Percentiles rank a stretch among this genome's conserved stretches.
These are phyloP conservation scores for Calameuta idolon DNA, from an alignment of 2,888 invertebrate genomes.

Conservation along the genomic window DNA sequence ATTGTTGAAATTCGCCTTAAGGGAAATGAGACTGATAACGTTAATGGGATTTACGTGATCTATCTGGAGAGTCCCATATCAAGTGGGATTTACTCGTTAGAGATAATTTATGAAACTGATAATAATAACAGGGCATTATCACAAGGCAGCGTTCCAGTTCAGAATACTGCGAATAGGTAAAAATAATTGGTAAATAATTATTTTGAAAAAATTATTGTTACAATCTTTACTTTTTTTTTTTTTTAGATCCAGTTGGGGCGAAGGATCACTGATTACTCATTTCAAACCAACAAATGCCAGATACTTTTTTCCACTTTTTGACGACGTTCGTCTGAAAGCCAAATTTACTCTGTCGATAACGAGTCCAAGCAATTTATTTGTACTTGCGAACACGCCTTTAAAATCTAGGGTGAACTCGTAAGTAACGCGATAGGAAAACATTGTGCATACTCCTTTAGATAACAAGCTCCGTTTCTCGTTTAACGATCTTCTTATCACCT, in stretches of 20 bases:
- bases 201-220: neutral
- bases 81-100: constrained; percentile 46
- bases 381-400: constrained; percentile 80
- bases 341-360: constrained; percentile 80
- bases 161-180: constrained; percentile 7
- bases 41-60: constrained; percentile 45
- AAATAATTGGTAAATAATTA: neutral
- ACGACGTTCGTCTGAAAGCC: constrained; percentile 82
- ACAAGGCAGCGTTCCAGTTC: neutral
- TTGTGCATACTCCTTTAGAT: neutral
- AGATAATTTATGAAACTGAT: constrained; percentile 49
- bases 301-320: constrained; percentile 67
- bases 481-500: neutral
- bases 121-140: constrained; percentile 31
- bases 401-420: constrained; percentile 49
- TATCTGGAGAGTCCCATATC: constrained; percentile 34
- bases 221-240: neutral
- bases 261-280: constrained; percentile 37
- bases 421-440: constrained; percentile 33
- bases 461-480: neutral
- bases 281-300: constrained; percentile 43
- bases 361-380: constrained; percentile 73
- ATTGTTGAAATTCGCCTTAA: neutral
- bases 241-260: constrained; percentile 36
- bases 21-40: constrained; percentile 30